Base-by-base conservation (phyloP, 1,140 invertebrate genomes). In the Venturia canescens region DNA sequence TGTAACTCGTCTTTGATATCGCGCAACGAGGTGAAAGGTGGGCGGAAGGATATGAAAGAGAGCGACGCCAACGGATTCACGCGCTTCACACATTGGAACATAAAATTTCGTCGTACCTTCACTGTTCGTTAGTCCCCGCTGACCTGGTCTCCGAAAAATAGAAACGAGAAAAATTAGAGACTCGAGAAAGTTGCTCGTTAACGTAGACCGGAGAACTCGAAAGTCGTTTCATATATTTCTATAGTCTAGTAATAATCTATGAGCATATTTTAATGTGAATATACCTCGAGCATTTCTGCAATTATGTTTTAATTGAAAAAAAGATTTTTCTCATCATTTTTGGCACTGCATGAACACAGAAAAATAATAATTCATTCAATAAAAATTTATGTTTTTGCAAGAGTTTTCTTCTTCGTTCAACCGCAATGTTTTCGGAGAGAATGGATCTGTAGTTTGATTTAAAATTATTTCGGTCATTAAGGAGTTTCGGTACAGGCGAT, bases 11-110 rank as follows among this genome's bases (percentile, higher is more conserved):
- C 31, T 44, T 71, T 71, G 4, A 63, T 44, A 34, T 29, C 31
- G 67, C 26, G 60, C 2, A n/a, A n/a, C 69, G 69, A 71, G 69
- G 69, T 71, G 69, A 71, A 71, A 71, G 69, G 69, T 71, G 69
- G 69, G 69, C 69, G 69, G 69, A 71, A 71, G 69, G 34, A 71
- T 71, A 27, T 69, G 67, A 69, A 34, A 69, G 67, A 69, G 67
- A 69, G 29, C 21, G 4, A 71, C 11, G 18, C 69, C 60, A 63
- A 63, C 26, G 69, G 34, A 71, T 71, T 44, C 69, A 44, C 34
- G 34, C 31, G 23, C n/a, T 38, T 6, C 1, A 21, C 1, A 21
- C 18, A 16, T 34, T 21, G 27, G 29, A 71, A 48, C n/a, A 34
- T n/a, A 21, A 71, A 71, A 21, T 44, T n/a, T n/a, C 21, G 31